Evolutionary conservation across 2,888 invertebrate species (phyloP).

Genomic region (Galeruca laticollis): DNA sequence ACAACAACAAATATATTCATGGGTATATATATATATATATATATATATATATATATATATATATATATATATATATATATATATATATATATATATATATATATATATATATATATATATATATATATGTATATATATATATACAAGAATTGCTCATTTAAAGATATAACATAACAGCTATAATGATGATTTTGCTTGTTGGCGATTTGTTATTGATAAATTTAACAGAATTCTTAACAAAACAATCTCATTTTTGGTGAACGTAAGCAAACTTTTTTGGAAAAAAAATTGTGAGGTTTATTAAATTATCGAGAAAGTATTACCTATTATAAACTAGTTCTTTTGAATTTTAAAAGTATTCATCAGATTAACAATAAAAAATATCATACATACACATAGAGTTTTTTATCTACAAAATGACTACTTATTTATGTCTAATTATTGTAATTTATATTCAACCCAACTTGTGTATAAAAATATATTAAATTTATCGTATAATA

Average conservation of each 20-base stretch:
- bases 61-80: no score
- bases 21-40: no score
- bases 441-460: constrained; percentile 65
- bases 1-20: no score
- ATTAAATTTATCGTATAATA: constrained; percentile 62
- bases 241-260: constrained; percentile 30
- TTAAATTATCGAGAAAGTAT: constrained; percentile 49
- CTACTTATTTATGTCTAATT: constrained; percentile 62
- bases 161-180: no score
- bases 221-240: background rate
- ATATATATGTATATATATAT: no score
- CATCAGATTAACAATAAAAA: constrained; percentile 20
- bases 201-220: background rate
- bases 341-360: constrained; percentile 13
- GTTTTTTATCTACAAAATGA: constrained; percentile 58
- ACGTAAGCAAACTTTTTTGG: constrained; percentile 48
- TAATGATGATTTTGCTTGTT: background rate
- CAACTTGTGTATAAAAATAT: constrained; percentile 66
- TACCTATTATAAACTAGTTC: constrained; percentile 52
- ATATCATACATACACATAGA: constrained; percentile 54
- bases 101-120: no score
- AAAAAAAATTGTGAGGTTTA: constrained; percentile 52
- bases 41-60: no score
- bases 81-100: no score
- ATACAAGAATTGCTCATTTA: no score